A percentile compares a stretch with the other conserved stretches of the same genome.
These are phyloP conservation scores for Hofmannophila pseudospretella DNA, from an alignment of 2,888 invertebrate genomes.

Conservation along the genomic window DNA sequence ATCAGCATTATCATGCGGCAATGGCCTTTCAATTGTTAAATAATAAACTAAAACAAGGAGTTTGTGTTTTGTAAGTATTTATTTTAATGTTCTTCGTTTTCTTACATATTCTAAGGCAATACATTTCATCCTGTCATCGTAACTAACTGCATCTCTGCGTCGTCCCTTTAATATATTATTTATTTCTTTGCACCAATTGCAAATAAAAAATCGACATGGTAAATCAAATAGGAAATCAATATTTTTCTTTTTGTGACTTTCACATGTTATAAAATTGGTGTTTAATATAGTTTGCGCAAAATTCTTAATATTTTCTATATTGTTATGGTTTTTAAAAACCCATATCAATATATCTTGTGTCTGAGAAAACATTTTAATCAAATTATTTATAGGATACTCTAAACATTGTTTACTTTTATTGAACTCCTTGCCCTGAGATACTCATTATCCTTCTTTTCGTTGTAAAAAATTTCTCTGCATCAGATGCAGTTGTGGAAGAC, in stretches of 20 bases:
- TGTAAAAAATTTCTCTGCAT: conserved; percentile 1
- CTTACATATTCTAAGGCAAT: no score
- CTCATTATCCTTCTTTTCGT: background rate
- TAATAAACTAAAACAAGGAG: no score
- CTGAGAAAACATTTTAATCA: background rate
- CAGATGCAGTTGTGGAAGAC: conserved; percentile 6
- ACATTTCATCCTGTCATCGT: no score
- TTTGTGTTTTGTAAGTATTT: no score
- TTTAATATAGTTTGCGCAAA: background rate
- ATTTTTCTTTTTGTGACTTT: background rate
- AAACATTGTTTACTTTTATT: background rate
- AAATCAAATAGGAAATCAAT: background rate
- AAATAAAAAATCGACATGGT: conserved; percentile 4
- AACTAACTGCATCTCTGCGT: no score
- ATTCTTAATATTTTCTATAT: background rate
- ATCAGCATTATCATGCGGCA: no score
- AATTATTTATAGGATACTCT: background rate
- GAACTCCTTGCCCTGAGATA: background rate
- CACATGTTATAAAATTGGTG: background rate
- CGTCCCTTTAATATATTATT: conserved; percentile 1
- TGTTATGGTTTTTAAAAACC: background rate
- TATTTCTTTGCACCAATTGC: conserved; percentile 8
- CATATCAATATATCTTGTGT: background rate
- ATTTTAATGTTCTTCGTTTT: no score
- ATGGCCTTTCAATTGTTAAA: no score